Conservation (phyloP, 2,113 vertebrate genomes). For the Dolichotis patagonum region DNA sequence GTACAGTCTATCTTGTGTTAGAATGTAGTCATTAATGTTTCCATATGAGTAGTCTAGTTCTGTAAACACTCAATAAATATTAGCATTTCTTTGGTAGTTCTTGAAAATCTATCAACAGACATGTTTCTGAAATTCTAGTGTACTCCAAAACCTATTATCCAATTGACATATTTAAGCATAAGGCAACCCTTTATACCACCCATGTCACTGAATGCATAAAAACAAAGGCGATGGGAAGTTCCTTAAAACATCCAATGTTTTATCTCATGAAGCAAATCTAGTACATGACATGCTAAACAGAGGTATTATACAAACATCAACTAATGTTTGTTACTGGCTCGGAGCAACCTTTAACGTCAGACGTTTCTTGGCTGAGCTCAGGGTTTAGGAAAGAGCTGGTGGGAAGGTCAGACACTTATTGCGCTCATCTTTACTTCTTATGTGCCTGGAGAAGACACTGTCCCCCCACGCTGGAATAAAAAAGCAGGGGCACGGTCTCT, state of each 20-base stretch:
- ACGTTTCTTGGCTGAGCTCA: neutral
- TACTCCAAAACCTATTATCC: slow-evolving; percentile 1
- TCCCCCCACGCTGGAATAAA: neutral
- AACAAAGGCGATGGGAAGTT: neutral
- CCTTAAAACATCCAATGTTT: neutral
- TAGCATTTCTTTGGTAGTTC: neutral
- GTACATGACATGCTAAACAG: neutral
- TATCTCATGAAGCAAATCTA: neutral
- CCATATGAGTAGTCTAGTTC: neutral
- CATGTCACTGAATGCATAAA: neutral
- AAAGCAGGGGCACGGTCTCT: neutral
- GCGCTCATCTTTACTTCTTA: neutral
- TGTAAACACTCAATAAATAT: neutral
- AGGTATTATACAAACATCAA: neutral
- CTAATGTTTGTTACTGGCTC: too few relatives aligned
- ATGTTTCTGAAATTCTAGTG: slow-evolving; percentile 23
- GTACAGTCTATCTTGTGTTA: neutral
- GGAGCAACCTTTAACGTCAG: neutral
- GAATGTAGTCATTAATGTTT: neutral
- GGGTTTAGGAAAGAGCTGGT: neutral
- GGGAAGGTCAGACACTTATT: neutral
- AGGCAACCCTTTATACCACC: neutral
- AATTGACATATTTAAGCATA: neutral
- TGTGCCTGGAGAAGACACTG: neutral
- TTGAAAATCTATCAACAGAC: slow-evolving; percentile 27